phyloP scores from a whole-genome alignment of 2,888 invertebrate species.

The Caenorhabditis wallacei region DNA sequence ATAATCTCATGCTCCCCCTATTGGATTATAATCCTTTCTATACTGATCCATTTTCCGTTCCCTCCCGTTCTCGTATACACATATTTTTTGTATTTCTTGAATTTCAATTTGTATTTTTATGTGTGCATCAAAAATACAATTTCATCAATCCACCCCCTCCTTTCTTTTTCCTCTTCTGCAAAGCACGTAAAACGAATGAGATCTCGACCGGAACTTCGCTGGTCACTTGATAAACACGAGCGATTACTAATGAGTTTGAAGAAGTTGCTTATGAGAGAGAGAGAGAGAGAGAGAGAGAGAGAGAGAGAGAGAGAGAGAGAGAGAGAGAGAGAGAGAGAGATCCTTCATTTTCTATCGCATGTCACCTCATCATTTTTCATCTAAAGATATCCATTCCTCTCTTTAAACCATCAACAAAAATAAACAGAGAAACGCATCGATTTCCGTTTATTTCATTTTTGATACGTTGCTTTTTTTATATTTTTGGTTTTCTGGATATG shows the following conservation, averaged over 20 bases:
- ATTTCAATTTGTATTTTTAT: not conserved
- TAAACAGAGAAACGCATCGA: slow-evolving; percentile 45
- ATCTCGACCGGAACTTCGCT: slow-evolving; percentile 37
- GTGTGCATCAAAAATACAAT: not conserved
- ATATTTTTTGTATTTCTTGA: not conserved
- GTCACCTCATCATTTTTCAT: slow-evolving; percentile 61
- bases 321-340: not conserved
- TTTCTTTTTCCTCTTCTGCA: slow-evolving; percentile 7
- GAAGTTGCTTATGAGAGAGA: not conserved
- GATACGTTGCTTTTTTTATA: slow-evolving; percentile 38
- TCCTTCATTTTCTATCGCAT: slow-evolving; percentile 41
- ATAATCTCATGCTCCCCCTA: too few relatives aligned
- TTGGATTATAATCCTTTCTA: too few relatives aligned
- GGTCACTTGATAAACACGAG: slow-evolving; percentile 56
- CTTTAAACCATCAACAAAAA: slow-evolving; percentile 12
- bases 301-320: not conserved
- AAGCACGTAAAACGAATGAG: slow-evolving; percentile 5
- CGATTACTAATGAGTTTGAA: slow-evolving; percentile 47
- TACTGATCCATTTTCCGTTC: too few relatives aligned
- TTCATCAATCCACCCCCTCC: not conserved
- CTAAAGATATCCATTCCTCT: not conserved
- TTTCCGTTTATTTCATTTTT: slow-evolving; percentile 59
- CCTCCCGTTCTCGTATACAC: too few relatives aligned
- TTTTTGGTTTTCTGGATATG: not conserved
- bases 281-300: not conserved